phyloP scores from a whole-genome alignment of 2,888 invertebrate species.

The Venustoraphidia nigricollis region DNA sequence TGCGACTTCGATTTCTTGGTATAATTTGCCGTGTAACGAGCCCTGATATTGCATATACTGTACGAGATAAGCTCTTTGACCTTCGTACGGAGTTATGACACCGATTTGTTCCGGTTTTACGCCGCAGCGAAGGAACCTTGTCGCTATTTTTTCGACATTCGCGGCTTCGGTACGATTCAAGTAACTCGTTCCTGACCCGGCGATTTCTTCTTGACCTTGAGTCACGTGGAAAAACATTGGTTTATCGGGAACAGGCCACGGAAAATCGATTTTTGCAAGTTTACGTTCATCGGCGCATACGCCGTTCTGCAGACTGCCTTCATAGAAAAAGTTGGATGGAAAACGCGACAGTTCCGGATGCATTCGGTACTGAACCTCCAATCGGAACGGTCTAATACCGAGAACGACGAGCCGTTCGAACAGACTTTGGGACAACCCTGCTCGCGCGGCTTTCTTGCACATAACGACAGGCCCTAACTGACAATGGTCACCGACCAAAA shows the following conservation, averaged over 20 bases:
- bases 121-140: conserved; percentile 84
- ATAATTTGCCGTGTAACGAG: conserved; percentile 87
- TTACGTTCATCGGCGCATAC: conserved; percentile 93
- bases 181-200: conserved; percentile 96
- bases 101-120: conserved; percentile 97
- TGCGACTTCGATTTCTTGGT: conserved; percentile 97
- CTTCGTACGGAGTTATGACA: conserved; percentile 97
- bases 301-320: conserved; percentile 96
- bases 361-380: conserved; percentile 98
- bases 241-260: conserved; percentile 91
- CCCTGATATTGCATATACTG: conserved; percentile 99
- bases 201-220: conserved; percentile 97
- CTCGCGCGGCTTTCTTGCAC: conserved; percentile 97
- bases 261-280: conserved; percentile 82
- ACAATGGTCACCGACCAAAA: conserved; percentile 97
- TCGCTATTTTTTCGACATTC: conserved; percentile 95
- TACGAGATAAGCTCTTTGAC: conserved; percentile 91
- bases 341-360: conserved; percentile 95
- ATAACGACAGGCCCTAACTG: conserved; percentile 98
- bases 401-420: conserved; percentile 95
- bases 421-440: conserved; percentile 91
- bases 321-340: conserved; percentile 98
- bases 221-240: conserved; percentile 99
- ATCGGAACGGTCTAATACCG: conserved; percentile 89
- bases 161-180: conserved; percentile 96